A percentile compares a stretch with the other conserved stretches of the same genome.
phyloP scores from a whole-genome alignment of 2,113 vertebrate species.

The Sapayoa aenigma region DNA sequence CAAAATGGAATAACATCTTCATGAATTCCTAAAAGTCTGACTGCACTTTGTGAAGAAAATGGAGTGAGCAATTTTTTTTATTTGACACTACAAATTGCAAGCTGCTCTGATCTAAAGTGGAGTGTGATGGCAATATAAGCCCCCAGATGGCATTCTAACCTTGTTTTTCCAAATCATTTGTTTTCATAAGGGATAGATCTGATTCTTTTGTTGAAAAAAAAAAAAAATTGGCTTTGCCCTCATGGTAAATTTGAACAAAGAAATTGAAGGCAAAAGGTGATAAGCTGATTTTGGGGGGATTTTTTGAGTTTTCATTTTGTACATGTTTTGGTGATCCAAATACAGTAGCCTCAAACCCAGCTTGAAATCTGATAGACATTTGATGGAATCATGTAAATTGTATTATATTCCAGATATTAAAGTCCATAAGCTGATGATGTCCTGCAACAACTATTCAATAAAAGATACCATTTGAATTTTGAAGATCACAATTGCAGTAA shows the following conservation, averaged over 20 bases:
- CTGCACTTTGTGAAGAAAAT: background rate
- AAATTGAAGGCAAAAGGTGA: background rate
- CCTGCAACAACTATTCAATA: conserved; percentile 15
- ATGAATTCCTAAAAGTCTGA: background rate
- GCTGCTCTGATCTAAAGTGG: background rate
- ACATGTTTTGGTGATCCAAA: background rate
- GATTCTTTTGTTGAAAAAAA: conserved; percentile 49
- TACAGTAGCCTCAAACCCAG: background rate
- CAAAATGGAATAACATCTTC: background rate
- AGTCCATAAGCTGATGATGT: background rate
- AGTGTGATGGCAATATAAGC: conserved; percentile 67
- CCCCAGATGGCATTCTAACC: conserved; percentile 78
- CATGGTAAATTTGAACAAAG: conserved; percentile 34
- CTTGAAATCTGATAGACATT: conserved; percentile 10
- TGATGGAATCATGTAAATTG: conserved; percentile 32
- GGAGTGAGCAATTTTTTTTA: background rate
- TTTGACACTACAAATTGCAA: background rate
- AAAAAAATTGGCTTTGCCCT: conserved; percentile 30
- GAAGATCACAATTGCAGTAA: conserved; percentile 26
- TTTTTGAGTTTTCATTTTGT: conserved; percentile 9
- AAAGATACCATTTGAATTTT: conserved; percentile 21
- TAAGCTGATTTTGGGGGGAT: background rate
- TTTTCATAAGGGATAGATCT: conserved; percentile 51
- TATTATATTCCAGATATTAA: conserved; percentile 22
- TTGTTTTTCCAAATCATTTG: conserved; percentile 71